Conservation (phyloP, 1,140 invertebrate genomes). For the Proales similis region DNA sequence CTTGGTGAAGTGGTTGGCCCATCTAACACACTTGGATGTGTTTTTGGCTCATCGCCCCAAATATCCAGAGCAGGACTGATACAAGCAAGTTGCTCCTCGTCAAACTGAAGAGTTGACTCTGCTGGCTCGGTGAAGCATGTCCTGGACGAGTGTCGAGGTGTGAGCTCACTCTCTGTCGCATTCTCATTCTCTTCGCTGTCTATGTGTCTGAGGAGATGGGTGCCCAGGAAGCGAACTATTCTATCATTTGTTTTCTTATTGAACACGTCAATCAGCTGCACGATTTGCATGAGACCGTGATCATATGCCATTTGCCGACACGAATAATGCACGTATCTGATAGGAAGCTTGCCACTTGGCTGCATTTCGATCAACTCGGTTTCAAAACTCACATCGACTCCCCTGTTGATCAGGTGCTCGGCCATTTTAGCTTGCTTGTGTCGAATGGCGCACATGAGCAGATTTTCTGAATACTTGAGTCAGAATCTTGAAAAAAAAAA, state of each 20-base stretch:
- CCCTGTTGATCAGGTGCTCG: constrained; percentile 47
- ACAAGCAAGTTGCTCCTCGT: too few species aligned
- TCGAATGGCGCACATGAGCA: constrained; percentile 47
- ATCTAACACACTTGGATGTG: too few species aligned
- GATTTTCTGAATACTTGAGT: constrained; percentile 46
- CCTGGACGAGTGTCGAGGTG: too few species aligned
- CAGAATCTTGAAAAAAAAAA: background rate
- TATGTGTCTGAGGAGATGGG: too few species aligned
- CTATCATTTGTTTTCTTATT: constrained; percentile 39
- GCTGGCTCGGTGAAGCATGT: too few species aligned
- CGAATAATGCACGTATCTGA: constrained; percentile 14
- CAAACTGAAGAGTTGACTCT: too few species aligned
- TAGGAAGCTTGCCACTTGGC: background rate
- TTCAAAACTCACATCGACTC: constrained; percentile 44
- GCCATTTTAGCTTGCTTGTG: constrained; percentile 43
- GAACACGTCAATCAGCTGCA: constrained; percentile 46
- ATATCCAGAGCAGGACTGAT: too few species aligned
- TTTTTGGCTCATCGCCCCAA: too few species aligned
- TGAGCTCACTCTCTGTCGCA: too few species aligned
- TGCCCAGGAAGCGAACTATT: too few species aligned
- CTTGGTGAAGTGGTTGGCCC: too few species aligned
- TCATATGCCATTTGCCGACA: constrained; percentile 49
- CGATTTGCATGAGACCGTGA: constrained; percentile 42
- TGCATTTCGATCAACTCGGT: constrained; percentile 39
- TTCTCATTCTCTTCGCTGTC: too few species aligned